Evolutionary conservation across 1,140 invertebrate species (phyloP), one percentile per base, ranked within the genome.

Genomic region (Phthorimaea operculella): DNA sequence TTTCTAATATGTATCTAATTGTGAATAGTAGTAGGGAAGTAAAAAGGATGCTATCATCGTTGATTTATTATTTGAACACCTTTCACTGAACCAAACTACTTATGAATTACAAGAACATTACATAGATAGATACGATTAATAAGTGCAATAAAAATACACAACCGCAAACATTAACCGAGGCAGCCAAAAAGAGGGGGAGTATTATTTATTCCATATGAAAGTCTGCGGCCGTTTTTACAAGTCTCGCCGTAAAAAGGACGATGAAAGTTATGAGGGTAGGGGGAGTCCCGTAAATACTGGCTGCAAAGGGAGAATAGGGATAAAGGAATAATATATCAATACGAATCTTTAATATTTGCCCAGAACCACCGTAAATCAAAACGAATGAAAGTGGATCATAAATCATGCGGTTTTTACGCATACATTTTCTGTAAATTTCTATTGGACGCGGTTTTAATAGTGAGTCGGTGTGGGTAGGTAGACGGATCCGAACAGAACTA

Each of bases 251-350:
- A 81, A 77, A 81, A 82, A 72, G 68, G 72, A 77, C 71, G 73
- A 74, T 74, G 70, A 76, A 82, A 82, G 79, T 84, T 83, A 83
- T 81, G 76, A 75, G 75, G 72, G 76, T 73, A 62, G 74, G 75
- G 74, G 64, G 74, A 57, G 68, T 78, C 74, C 73, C 77, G 76
- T 84, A 84, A 84, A 84, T 82, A 82, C 21, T 6, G 6, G 2
- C 21, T 4, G 76, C 72, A 69, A 64, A 78, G 74, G 75, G 79
- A 81, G 72, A 83, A 82, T 77, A 66, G 68, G 79, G 79, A 85
- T 82, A 80, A 83, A 83, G 77, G 76, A 78, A 85, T 83, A 84
- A 84, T 85, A 85, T 83, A 83, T 83, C 82, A 83, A 82, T 83
- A 78, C 70, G 77, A 78, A 82, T 85, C 79, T 85, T 85, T 85